Evolutionary conservation across 2,797 vertebrate species (phyloP).

Genomic region (Eospalax fontanierii): DNA sequence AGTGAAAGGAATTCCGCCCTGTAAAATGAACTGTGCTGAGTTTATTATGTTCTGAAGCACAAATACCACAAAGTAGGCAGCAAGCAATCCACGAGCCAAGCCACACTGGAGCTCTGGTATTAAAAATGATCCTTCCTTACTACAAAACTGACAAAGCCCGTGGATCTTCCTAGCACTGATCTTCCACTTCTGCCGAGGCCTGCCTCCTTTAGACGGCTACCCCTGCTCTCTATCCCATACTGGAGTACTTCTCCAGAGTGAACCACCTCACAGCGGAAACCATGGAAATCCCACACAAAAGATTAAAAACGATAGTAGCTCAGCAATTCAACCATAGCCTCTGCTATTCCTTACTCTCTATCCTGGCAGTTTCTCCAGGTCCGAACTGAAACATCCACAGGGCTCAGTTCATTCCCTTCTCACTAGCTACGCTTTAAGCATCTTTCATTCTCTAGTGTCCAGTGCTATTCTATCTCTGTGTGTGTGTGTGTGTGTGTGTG

Average conservation of each 20-base stretch:
- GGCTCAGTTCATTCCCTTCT: background rate
- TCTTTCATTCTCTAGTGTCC: background rate
- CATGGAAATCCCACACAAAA: background rate
- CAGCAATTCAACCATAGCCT: background rate
- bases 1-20: slow-evolving; percentile 8
- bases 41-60: slow-evolving; percentile 43
- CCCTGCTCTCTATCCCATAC: background rate
- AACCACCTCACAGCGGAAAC: background rate
- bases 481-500: too few species aligned
- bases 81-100: background rate
- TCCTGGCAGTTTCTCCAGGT: background rate
- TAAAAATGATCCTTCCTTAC: background rate
- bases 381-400: background rate
- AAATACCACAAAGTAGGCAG: slow-evolving; percentile 41
- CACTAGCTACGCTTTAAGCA: background rate
- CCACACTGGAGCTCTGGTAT: background rate
- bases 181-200: background rate
- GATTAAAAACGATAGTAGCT: background rate
- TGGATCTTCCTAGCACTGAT: background rate
- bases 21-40: background rate
- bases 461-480: background rate
- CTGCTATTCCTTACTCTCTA: background rate
- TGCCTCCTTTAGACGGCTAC: background rate
- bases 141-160: background rate
- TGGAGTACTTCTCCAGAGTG: background rate